phyloP scores from a whole-genome alignment of 1,140 invertebrate species.

The Drosophila pseudoananassae region DNA sequence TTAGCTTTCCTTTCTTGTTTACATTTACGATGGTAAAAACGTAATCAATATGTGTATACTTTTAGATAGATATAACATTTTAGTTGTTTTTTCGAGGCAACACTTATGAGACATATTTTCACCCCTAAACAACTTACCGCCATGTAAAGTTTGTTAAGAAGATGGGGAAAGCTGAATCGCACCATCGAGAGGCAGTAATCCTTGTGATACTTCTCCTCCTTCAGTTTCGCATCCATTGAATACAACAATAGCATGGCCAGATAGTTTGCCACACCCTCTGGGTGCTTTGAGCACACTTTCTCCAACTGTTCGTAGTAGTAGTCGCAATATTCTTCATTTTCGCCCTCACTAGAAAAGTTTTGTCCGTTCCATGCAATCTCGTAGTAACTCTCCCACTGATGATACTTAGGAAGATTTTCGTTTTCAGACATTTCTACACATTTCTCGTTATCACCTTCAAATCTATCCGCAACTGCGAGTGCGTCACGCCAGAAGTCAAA shows the following conservation, averaged over 20 bases:
- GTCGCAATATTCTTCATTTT: constrained; percentile 24
- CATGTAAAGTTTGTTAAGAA: constrained; percentile 60
- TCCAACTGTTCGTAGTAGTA: constrained; percentile 65
- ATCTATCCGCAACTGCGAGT: constrained; percentile 47
- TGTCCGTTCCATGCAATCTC: constrained; percentile 66
- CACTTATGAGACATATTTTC: too few species aligned
- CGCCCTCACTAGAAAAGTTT: constrained; percentile 10
- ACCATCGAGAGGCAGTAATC: constrained; percentile 56
- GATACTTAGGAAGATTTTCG: not conserved
- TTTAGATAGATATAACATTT: too few species aligned
- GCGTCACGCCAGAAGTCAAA: constrained; percentile 69
- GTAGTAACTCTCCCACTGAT: constrained; percentile 57
- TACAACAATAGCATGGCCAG: constrained; percentile 67
- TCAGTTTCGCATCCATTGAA: constrained; percentile 60
- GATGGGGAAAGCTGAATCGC: constrained; percentile 27
- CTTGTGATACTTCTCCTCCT: constrained; percentile 74
- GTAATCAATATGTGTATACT: too few species aligned
- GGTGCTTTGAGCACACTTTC: constrained; percentile 57
- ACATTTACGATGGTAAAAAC: too few species aligned
- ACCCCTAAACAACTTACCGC: constrained; percentile 30
- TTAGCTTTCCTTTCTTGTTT: too few species aligned
- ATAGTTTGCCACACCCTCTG: constrained; percentile 67
- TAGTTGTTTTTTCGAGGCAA: too few species aligned
- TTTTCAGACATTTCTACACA: constrained; percentile 6
- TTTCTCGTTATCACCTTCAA: constrained; percentile 38